phyloP scores from a whole-genome alignment of 2,113 vertebrate species.

The Oreochromis aureus region DNA sequence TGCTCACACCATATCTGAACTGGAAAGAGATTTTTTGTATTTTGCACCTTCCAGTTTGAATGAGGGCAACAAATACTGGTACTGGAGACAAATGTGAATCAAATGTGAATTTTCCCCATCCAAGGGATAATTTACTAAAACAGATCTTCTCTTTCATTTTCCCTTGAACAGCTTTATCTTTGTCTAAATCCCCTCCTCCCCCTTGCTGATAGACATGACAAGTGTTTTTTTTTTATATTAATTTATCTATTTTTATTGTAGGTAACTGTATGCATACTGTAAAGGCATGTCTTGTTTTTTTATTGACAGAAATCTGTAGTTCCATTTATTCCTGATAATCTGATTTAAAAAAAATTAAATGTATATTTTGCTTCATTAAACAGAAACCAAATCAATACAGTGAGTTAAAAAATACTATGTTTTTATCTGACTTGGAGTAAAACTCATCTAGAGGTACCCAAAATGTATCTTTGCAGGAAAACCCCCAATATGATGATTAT shows the following conservation, averaged over 20 bases:
- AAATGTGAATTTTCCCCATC: not conserved
- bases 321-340: not conserved
- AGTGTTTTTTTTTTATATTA: rapidly evolving
- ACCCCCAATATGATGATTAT: not conserved
- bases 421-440: not conserved
- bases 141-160: not conserved
- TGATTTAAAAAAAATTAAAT: not conserved
- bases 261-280: not conserved
- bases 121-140: not conserved
- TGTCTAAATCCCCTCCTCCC: not conserved
- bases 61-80: not conserved
- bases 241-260: not conserved
- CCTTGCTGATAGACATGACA: not conserved
- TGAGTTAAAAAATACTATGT: not conserved
- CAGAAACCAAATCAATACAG: not conserved
- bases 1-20: not conserved
- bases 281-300: rapidly evolving
- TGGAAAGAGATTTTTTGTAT: not conserved
- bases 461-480: not conserved
- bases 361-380: not conserved
- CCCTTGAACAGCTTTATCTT: not conserved
- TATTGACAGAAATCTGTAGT: not conserved
- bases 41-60: rapidly evolving
- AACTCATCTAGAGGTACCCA: not conserved
- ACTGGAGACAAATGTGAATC: not conserved